Base-by-base conservation (phyloP, 2,113 vertebrate genomes). In the Gallinago media region DNA sequence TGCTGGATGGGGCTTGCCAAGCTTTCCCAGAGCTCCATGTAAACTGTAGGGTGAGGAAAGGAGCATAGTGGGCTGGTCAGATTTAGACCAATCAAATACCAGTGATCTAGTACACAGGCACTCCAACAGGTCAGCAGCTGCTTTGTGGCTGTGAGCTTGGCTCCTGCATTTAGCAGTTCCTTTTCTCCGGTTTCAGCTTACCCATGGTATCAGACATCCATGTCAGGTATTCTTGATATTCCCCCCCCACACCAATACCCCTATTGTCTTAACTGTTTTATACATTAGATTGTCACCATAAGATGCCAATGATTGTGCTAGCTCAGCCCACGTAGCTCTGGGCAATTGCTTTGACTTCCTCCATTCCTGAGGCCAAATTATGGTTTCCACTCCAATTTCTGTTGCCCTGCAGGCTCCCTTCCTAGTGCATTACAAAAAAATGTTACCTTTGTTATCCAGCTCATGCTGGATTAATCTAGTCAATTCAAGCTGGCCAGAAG, bases 401-500 rank as follows among this genome's bases (percentile, higher is more conserved):
- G 44, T 74, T 83, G 94, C 93, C 86, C 76, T 96, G 68, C 86
- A 95, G 89, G 61, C 61, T 95, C 59, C 86, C 68, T 96, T 96
- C 83, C 76, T 61, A 87, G 89, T 1, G 2, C 58, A 92, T 96
- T 91, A 92, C 44, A 63, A 59, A 88, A 86, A 96, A 79, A 81
- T 47, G 91, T 77, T 95, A 95, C 91, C 88, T 96, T 92, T 94
- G 67, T 92, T 95, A 89, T 89, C 83, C 42, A 88, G 32, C 88
- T 95, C 83, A 70, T 84, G 86, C 79, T 95, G 92, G 95, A 95
- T 97, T 96, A 92, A 89, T 95, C 86, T 78, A 86, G 79, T 71
- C 65, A 67, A 59, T 94, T 95, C 89, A 91, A 72, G 65, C 91
- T 86, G 86, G 76, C 79, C 95, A 94, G 76, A 67, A 95, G 56